Base-by-base conservation (phyloP, 2,888 invertebrate genomes). In the Ochropleura plecta region DNA sequence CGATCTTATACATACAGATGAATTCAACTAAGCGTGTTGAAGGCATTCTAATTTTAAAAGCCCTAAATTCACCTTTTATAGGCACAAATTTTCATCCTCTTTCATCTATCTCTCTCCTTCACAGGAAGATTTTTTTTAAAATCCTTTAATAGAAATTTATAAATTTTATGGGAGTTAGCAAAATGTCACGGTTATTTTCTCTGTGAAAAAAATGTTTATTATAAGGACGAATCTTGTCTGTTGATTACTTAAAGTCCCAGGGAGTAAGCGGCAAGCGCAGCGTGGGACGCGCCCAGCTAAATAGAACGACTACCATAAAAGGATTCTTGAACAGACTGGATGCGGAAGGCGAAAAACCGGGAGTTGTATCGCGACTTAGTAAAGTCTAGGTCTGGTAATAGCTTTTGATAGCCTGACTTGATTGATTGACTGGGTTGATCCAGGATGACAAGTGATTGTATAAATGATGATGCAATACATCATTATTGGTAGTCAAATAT, bases 251-350 rank as follows among this genome's bases (percentile, higher is more conserved):
- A 16, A 16, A 8, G 14, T 55, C 20, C 14, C 30, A 30, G 44
- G 44, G 62, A 44, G 62, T 62, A 44, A 62, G 44, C n/a, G 7
- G 44, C 0, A 62, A n/a, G 14, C n/a, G 7, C 4, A 14, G 44
- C 62, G 62, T 62, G n/a, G 44, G 62, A 62, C 7, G 44, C 14
- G 62, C 44, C n/a, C n/a, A 62, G 62, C 62, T n/a, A 44, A 44
- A 14, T 44, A n/a, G 62, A 44, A 62, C 14, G 3, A 44, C 44
- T n/a, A 20, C 62, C 62, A 20, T 62, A 20, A n/a, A 62, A 44
- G 62, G 62, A 62, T 44, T n/a, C n/a, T 62, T 60, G 42, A 18
- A 42, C 18, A 62, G n/a, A 44, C 62, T 62, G 44, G n/a, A 62
- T 20, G 12, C 4, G 44, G 62, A 62, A 20, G 14, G 62, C 4